Evolutionary conservation across 2,888 invertebrate species (phyloP), one percentile per base, ranked within the genome.

Genomic region (Pediacus dermestoides): DNA sequence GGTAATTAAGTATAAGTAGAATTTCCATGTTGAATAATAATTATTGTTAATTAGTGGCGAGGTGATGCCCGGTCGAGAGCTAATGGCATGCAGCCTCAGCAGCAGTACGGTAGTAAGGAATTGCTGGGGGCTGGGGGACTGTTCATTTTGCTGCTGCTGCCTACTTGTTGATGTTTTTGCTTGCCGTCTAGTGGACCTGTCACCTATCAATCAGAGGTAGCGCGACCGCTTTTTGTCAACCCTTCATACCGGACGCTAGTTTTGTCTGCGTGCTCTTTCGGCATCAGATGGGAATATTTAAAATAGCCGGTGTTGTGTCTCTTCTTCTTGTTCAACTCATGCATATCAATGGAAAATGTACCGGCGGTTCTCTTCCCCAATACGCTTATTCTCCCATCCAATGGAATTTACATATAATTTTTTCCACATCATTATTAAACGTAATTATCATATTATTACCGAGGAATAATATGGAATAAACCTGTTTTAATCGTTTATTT

Each of bases 221-320:
- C 64, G 68, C 62, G 66, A 68, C 69, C 66, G 61, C 69, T 69
- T 69, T 69, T 69, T 69, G 69, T 68, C 69, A 68, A 67, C 61
- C 62, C 63, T 62, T 67, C 67, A 66, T 68, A 67, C 67, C 62
- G 64, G 61, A 63, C 64, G 62, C 63, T 66, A 64, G 64, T 61
- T 64, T 62, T 58, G 60, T 59, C 58, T 58, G 54, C 47, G 53
- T 41, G 48, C 40, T 50, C 50, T 53, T 53, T 55, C 55, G 57
- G 56, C 58, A 56, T 56, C 57, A 34, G 52, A 53, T 50, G 56
- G 61, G 61, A 65, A 67, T 67, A 67, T 67, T 67, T 66, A 67
- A 67, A 67, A 66, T 64, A 67, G 65, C 60, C 59, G 51, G 46
- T 30, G 44, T 40, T 46, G 37, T 33, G n/a, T n/a, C n/a, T n/a